Evolutionary conservation across 2,888 invertebrate genomes (phyloP).

Genomic region (Hyalella azteca): DNA sequence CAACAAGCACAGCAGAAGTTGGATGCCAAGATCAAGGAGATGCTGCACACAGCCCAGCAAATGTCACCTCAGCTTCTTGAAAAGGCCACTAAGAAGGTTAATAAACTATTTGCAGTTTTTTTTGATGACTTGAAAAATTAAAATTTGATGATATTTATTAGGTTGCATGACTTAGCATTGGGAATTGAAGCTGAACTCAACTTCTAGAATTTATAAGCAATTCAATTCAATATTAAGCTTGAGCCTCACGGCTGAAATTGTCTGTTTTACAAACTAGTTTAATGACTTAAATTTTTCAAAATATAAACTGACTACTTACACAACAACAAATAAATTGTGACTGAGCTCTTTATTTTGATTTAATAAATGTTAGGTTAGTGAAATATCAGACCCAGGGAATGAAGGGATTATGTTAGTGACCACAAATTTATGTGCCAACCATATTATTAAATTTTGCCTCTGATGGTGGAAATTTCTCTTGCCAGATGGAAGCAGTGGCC

Average conservation of each 20-base stretch:
- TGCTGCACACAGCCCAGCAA: conserved; percentile 60
- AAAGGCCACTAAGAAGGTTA: neutral
- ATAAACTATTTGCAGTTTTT: neutral
- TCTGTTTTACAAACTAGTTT: neutral
- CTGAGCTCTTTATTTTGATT: neutral
- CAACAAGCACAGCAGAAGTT: conserved; percentile 65
- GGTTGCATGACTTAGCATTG: neutral
- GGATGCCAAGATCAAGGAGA: conserved; percentile 64
- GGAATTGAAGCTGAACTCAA: neutral
- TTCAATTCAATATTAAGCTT: neutral
- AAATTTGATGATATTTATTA: neutral
- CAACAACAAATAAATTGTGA: neutral
- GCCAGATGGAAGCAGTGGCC: conserved; percentile 65
- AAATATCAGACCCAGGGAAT: neutral
- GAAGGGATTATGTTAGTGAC: neutral
- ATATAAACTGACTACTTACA: neutral
- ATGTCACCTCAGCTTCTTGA: conserved; percentile 62
- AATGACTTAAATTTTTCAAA: neutral
- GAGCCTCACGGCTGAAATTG: neutral
- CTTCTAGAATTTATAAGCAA: neutral
- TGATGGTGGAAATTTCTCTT: neutral
- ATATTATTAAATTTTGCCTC: neutral
- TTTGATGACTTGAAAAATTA: neutral
- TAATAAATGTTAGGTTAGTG: neutral
- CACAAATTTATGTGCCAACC: neutral